phyloP scores from a whole-genome alignment of 2,888 invertebrate species.

The Protodeltote pygarga region DNA sequence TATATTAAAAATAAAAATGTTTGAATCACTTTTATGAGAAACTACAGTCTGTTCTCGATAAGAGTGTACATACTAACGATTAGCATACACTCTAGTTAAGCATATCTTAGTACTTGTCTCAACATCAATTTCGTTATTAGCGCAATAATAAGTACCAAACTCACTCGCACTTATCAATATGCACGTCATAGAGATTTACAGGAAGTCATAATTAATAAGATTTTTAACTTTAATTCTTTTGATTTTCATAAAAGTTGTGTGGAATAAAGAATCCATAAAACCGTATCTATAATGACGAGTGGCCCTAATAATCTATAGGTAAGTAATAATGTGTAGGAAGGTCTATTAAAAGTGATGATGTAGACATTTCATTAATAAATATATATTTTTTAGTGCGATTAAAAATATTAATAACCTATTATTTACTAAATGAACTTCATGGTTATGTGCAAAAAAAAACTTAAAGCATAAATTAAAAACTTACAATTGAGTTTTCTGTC shows the following conservation, averaged over 20 bases:
- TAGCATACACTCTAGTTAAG: neutral
- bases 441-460: no score
- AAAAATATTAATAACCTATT: neutral
- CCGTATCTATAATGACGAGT: no score
- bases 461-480: constrained; percentile 45
- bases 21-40: constrained; percentile 1
- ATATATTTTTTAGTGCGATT: no score
- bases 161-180: constrained; percentile 20
- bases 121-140: constrained; percentile 12
- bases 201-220: constrained; percentile 14
- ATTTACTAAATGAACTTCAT: no score
- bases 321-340: no score
- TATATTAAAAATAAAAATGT: constrained; percentile 5
- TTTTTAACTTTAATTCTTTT: neutral
- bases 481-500: constrained; percentile 71
- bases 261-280: no score
- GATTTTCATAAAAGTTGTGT: neutral
- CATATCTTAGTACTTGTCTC: constrained; percentile 30
- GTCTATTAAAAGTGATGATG: no score
- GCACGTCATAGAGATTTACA: constrained; percentile 18
- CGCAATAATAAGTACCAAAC: constrained; percentile 5
- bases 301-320: no score
- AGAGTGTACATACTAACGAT: neutral
- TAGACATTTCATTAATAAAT: no score
- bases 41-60: constrained; percentile 1